phyloP scores from a whole-genome alignment of 2,797 vertebrate species.

The Schizothorax lantsangensis region DNA sequence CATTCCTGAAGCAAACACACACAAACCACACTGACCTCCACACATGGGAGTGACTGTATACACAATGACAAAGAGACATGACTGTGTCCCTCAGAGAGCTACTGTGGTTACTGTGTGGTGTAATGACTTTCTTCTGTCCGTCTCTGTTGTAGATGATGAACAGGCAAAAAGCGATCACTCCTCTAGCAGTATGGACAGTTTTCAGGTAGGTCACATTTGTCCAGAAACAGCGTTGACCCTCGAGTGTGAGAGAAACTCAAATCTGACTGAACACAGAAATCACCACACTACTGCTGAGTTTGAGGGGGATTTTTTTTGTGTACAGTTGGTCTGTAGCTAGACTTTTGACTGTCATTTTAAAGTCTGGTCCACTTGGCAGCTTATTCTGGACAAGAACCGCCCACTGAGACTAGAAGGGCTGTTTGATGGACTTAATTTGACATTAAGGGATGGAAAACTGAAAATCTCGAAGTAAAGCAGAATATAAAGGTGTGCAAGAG shows the following conservation, averaged over 20 bases:
- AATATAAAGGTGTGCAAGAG: too few species aligned
- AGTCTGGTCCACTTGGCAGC: neutral
- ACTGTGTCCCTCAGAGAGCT: neutral
- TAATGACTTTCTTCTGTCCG: conserved; percentile 34
- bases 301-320: neutral
- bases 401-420: too few species aligned
- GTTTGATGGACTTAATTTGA: too few species aligned
- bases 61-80: conserved; percentile 6
- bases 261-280: neutral
- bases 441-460: too few species aligned
- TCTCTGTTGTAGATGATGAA: conserved; percentile 87
- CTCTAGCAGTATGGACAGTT: conserved; percentile 92
- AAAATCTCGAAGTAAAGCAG: too few species aligned
- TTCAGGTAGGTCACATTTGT: conserved; percentile 80
- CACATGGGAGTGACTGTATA: conserved; percentile 14
- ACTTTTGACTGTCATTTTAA: neutral
- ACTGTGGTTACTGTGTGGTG: conserved; percentile 15
- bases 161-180: conserved; percentile 91
- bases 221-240: neutral
- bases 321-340: neutral
- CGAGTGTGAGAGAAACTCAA: neutral
- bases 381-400: too few species aligned
- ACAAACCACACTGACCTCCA: conserved; percentile 12
- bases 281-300: neutral
- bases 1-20: conserved; percentile 9